Conservation (phyloP, 2,113 vertebrate genomes). For the Notothenia rossii region DNA sequence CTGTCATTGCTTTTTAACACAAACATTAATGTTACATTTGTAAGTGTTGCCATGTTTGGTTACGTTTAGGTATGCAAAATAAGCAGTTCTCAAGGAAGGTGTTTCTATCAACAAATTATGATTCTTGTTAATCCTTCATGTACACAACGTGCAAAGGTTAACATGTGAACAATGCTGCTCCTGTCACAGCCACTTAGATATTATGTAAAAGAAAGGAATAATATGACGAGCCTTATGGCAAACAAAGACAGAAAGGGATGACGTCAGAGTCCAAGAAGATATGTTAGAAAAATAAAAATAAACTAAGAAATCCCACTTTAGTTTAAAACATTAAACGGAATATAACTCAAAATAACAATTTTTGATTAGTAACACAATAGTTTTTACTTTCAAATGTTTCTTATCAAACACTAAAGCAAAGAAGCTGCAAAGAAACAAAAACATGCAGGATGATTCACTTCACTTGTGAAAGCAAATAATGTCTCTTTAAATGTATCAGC, state of each 20-base stretch:
- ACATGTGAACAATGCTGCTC: not conserved
- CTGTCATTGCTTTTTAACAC: not conserved
- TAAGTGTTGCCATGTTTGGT: not conserved
- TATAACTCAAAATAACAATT: not conserved
- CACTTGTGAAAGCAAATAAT: constrained; percentile 18
- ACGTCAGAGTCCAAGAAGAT: not conserved
- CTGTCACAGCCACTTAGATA: not conserved
- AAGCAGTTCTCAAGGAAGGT: not conserved
- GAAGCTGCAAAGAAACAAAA: constrained; percentile 18
- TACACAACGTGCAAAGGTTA: not conserved
- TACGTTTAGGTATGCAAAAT: not conserved
- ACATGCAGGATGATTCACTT: constrained; percentile 12
- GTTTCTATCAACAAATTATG: not conserved
- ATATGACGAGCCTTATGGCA: not conserved
- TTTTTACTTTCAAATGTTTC: not conserved
- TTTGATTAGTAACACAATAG: not conserved
- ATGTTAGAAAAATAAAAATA: not conserved
- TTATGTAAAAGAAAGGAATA: not conserved
- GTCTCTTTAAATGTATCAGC: constrained; percentile 26
- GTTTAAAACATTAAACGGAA: not conserved
- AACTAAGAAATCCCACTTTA: not conserved
- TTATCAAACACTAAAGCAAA: constrained; percentile 13
- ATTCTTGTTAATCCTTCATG: constrained; percentile 5
- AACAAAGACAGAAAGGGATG: constrained; percentile 13
- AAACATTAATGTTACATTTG: not conserved